phyloP scores from a whole-genome alignment of 2,113 vertebrate species.

The Aptenodytes forsteri region DNA sequence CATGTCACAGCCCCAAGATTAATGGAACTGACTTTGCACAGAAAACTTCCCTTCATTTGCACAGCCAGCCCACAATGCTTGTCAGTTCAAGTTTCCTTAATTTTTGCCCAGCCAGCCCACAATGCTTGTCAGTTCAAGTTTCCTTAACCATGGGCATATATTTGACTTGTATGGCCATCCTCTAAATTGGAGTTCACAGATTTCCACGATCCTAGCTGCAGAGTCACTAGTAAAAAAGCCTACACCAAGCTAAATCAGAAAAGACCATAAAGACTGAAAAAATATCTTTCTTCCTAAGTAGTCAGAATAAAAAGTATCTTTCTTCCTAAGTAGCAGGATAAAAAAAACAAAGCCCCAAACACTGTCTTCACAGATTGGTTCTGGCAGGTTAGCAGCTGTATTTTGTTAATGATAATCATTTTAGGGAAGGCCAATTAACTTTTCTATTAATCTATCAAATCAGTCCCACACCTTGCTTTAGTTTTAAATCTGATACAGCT shows the following conservation, averaged over 20 bases:
- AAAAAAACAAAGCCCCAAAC: not conserved
- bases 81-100: slow-evolving; percentile 16
- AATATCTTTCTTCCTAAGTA: not conserved
- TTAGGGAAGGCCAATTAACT: slow-evolving; percentile 33
- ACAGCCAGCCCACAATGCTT: not conserved
- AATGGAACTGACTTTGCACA: slow-evolving; percentile 64
- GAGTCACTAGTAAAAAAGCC: not conserved
- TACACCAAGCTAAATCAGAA: not conserved
- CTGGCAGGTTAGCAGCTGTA: slow-evolving; percentile 23
- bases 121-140: not conserved
- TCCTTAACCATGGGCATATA: not conserved
- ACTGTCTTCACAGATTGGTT: not conserved
- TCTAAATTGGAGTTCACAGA: not conserved
- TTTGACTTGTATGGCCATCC: not conserved
- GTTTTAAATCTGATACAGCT: not conserved
- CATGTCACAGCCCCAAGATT: slow-evolving; percentile 62
- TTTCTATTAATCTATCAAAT: slow-evolving; percentile 22
- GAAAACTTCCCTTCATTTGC: not conserved
- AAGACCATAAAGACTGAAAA: not conserved
- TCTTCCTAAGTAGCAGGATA: not conserved
- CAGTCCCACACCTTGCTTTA: not conserved
- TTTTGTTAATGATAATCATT: slow-evolving; percentile 21
- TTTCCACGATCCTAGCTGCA: not conserved
- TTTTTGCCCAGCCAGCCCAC: not conserved
- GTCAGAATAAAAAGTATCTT: not conserved